A percentile compares a stretch with the other conserved stretches of the same genome.
phyloP scores from a whole-genome alignment of 2,888 invertebrate genomes.

The Megastigmus dorsalis region DNA sequence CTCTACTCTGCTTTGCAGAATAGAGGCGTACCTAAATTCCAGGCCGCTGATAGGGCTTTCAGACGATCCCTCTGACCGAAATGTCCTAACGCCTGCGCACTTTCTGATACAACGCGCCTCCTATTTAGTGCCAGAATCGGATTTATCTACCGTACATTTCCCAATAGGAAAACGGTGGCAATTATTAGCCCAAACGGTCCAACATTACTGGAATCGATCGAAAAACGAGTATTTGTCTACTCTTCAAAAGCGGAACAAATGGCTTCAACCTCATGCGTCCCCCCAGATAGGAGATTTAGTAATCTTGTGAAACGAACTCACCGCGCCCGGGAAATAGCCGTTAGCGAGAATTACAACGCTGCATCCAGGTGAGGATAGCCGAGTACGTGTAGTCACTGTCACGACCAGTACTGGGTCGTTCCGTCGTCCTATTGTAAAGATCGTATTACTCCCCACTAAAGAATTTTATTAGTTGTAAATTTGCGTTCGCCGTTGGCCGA shows the following conservation, averaged over 20 bases:
- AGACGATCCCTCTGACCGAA: slow-evolving; percentile 6
- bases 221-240: not conserved
- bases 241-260: not conserved
- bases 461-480: not conserved
- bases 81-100: not conserved
- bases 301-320: not conserved
- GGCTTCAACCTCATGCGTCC: not conserved
- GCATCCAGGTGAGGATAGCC: not conserved
- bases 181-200: not conserved
- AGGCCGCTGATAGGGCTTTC: not conserved
- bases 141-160: not conserved
- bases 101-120: not conserved
- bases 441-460: not conserved
- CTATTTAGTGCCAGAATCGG: not conserved
- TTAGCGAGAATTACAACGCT: not conserved
- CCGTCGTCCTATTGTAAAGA: not conserved
- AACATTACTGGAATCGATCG: not conserved
- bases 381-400: not conserved
- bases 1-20: not conserved
- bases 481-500: not conserved
- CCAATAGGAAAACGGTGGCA: not conserved
- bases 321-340: not conserved
- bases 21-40: not conserved
- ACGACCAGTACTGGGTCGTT: not conserved
- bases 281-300: not conserved